Base-by-base conservation (phyloP, 2,888 invertebrate genomes). In the Rambutsinella grinnellia region DNA sequence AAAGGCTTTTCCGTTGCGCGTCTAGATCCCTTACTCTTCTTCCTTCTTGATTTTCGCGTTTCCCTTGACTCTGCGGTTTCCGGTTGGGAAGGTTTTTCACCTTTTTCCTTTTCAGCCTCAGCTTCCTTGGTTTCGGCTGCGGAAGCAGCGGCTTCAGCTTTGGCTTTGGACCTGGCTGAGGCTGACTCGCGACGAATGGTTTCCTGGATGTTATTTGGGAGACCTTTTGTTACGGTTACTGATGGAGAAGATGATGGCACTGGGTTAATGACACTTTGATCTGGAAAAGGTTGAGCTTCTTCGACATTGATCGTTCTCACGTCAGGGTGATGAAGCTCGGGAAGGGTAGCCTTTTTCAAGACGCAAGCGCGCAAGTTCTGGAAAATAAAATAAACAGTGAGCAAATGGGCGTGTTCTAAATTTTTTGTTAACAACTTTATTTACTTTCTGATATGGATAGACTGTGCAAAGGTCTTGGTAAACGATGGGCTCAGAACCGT, bases 241-340 rank as follows among this genome's bases (percentile, higher is more conserved):
- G 58, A 44, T n/a, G 69, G 36, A 27, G 13, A 3, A 2, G 62
- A 3, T n/a, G n/a, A n/a, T n/a, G n/a, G n/a, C n/a, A n/a, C 69
- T 13, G 44, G 60, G 1, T 24, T 27, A 26, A 69, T 53, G 5
- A 26, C 46, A 2, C 60, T 3, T 36, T 61, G 28, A 23, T 60
- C 58, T 1, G 68, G 46, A 10, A 19, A 36, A 17, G 58, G 28
- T 24, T 23, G 23, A 58, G 51, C 10, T 6, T 51, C 61, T 46
- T 60, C 53, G n/a, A 68, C 68, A 60, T 60, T 58, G 19, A 68
- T 24, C 1, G 60, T 51, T 2, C 69, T 24, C 17, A 76, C 61
- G 17, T 76, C 76, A 17, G 76, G 76, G 47, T 76, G 76, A 44
- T 76, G 76, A 44, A 76, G 65, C 49, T 70, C 76, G 1, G 76